Base-by-base conservation (phyloP, 1,140 invertebrate species). In the Drosophila oshimai region DNA sequence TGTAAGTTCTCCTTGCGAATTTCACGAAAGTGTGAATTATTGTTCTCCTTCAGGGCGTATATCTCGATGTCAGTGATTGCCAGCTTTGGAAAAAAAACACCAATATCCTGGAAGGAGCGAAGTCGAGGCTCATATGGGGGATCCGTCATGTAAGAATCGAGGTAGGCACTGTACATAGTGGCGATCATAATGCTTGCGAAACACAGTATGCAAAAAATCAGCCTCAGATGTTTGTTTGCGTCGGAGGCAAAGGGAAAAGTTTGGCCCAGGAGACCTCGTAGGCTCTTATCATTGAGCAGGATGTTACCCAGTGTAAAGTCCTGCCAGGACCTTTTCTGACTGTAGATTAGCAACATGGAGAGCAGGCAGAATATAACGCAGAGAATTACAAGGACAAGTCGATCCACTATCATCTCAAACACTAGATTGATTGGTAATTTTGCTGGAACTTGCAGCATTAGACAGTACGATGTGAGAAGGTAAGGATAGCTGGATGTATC, bases 391-490 rank as follows among this genome's bases (percentile, higher is more conserved):
- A 71, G 4, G 7, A 73, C 71, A 5, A 20, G 10, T 0, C 47
- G 39, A 9, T 65, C 37, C 15, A 86, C 34, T 0, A 86, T 86
- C 0, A 26, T 1, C 0, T 28, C n/a, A n/a, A n/a, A n/a, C n/a
- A n/a, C n/a, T n/a, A n/a, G n/a, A n/a, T n/a, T n/a, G n/a, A n/a
- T n/a, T n/a, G n/a, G n/a, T n/a, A n/a, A n/a, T n/a, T n/a, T n/a
- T n/a, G n/a, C n/a, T n/a, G 79, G 79, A 0, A 74, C 12, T n/a
- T n/a, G n/a, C n/a, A n/a, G n/a, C 79, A 84, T 84, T 1, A 67
- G 44, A 50, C 79, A 84, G 4, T 55, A 71, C 3, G 53, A 47
- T 5, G 10, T 46, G 3, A 36, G 13, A 10, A 71, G 0, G 12
- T 74, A 78, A 2, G 79, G 79, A 65, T 84, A 84, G 5, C 34